Conservation (phyloP, 2,888 invertebrate species). For the Atrina japonica region DNA sequence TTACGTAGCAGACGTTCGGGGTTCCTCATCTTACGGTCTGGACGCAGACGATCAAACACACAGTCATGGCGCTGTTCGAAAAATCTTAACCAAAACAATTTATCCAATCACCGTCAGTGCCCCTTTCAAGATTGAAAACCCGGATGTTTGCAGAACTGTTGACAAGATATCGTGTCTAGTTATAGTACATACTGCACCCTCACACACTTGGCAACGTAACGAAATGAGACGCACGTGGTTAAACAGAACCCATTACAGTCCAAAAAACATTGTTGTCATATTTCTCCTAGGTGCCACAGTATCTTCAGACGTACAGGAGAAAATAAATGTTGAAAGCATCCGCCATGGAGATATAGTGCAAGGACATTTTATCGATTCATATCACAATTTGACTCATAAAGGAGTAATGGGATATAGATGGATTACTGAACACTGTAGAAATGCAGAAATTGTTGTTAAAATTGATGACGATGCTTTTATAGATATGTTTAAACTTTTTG, state of each 20-base stretch:
- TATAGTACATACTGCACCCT: constrained; percentile 38
- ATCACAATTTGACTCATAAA: constrained; percentile 53
- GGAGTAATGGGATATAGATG: constrained; percentile 52
- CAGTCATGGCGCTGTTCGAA: neutral
- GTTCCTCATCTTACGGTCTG: too few species aligned
- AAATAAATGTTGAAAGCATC: constrained; percentile 38
- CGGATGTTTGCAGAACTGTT: constrained; percentile 27
- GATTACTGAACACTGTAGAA: constrained; percentile 49
- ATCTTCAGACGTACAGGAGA: constrained; percentile 20
- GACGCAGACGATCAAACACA: too few species aligned
- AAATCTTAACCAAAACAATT: constrained; percentile 33
- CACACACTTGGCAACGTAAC: constrained; percentile 28
- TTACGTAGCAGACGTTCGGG: too few species aligned
- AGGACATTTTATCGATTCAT: constrained; percentile 49
- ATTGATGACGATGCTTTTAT: constrained; percentile 54
- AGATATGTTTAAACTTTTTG: constrained; percentile 46
- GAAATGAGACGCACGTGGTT: constrained; percentile 42
- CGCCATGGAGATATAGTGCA: constrained; percentile 50
- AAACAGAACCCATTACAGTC: constrained; percentile 40
- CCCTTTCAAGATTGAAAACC: constrained; percentile 37
- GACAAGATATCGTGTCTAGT: constrained; percentile 38
- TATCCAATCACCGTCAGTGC: constrained; percentile 27
- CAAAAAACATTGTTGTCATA: constrained; percentile 43
- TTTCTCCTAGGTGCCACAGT: constrained; percentile 44
- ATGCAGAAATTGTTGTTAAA: constrained; percentile 48